Evolutionary conservation across 2,888 invertebrate genomes (phyloP), one percentile per base, ranked within the genome.

Genomic region (Selenia dentaria): DNA sequence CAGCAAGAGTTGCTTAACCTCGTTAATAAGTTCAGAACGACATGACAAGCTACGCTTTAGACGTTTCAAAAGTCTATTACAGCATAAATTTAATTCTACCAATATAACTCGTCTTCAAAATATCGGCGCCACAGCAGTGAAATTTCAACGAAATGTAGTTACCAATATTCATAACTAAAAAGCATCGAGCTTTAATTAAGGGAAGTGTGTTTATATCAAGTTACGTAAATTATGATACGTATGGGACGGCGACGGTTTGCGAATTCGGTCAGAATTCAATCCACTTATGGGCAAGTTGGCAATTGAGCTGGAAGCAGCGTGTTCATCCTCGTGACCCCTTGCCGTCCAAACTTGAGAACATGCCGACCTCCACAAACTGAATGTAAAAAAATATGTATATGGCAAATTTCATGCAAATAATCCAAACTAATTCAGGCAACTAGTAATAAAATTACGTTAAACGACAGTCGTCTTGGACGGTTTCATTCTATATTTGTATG

Each of bases 311-410:
- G 67, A 74, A 78, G 62, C 66, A 72, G 65, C 38, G 27, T 38
- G 77, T 83, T 83, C 81, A 75, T 79, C 73, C 74, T 70, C 70
- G 57, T 80, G 78, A 80, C 77, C 78, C 77, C 75, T 64, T 68
- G 76, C 77, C 73, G 70, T 71, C 68, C 69, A 57, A 66, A 66
- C 70, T 74, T 64, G 67, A 68, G 67, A 71, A 72, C 58, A 69
- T 65, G 66, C 54, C 64, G 67, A 62, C 59, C 62, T 62, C 65
- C 66, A 58, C 61, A 60, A 54, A 59, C 61, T 51, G 24, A 46
- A 66, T 5, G 18, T 18, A 18, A 2, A 18, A 1, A 16, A n/a
- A n/a, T n/a, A n/a, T n/a, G n/a, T n/a, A n/a, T n/a, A n/a, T n/a
- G n/a, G n/a, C n/a, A n/a, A n/a, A n/a, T n/a, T n/a, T n/a, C n/a